Evolutionary conservation across 2,888 invertebrate genomes (phyloP).

Genomic region (Plagodis pulveraria): DNA sequence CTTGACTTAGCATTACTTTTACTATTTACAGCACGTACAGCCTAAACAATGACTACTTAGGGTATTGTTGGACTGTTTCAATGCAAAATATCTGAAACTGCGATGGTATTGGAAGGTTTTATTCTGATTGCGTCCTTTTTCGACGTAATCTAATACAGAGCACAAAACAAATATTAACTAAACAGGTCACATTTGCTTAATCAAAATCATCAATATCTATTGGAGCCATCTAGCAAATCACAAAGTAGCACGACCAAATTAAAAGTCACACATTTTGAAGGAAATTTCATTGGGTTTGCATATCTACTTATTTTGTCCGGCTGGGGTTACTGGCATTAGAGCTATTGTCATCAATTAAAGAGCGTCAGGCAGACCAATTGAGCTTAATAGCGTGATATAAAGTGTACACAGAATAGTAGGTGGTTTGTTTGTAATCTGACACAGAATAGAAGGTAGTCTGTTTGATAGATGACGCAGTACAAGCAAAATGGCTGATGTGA

Average conservation of each 20-base stretch:
- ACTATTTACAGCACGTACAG: no score
- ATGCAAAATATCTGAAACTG: no score
- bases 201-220: neutral
- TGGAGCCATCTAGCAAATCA: slow-evolving; percentile 39
- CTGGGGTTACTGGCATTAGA: slow-evolving; percentile 24
- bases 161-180: slow-evolving; percentile 29
- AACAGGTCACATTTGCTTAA: slow-evolving; percentile 30
- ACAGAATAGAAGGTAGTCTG: slow-evolving; percentile 10
- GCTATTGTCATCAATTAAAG: slow-evolving; percentile 72
- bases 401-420: slow-evolving; percentile 11
- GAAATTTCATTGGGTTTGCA: neutral
- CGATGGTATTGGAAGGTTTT: no score
- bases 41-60: no score
- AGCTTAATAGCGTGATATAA: slow-evolving; percentile 54
- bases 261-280: slow-evolving; percentile 17
- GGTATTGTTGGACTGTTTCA: no score
- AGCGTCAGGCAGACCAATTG: slow-evolving; percentile 72
- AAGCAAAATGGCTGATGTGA: no score
- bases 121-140: slow-evolving; percentile 6
- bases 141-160: slow-evolving; percentile 6
- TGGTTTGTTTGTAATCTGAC: slow-evolving; percentile 22
- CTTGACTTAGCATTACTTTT: no score
- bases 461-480: neutral
- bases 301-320: slow-evolving; percentile 6
- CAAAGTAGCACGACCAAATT: slow-evolving; percentile 36